Evolutionary conservation across 2,888 invertebrate species (phyloP).

Genomic region (Ptychoptera contaminata): DNA sequence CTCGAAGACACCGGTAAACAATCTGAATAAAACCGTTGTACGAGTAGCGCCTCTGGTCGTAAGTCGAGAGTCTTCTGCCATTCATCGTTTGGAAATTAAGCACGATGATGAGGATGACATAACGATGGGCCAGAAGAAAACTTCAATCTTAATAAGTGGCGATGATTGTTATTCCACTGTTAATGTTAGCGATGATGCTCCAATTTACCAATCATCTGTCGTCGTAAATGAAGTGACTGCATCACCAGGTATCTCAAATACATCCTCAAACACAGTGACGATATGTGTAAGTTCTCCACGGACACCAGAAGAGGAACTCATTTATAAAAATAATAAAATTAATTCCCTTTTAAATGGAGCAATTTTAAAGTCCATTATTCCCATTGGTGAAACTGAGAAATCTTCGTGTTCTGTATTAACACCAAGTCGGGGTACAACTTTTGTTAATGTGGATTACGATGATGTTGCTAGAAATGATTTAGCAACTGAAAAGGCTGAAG

Average conservation of each 20-base stretch:
- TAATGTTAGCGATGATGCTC: conserved; percentile 51
- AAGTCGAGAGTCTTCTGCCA: conserved; percentile 24
- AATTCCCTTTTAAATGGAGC: conserved; percentile 22
- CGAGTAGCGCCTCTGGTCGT: conserved; percentile 24
- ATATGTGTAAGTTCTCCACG: conserved; percentile 34
- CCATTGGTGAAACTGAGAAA: conserved; percentile 20
- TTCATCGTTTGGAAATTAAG: conserved; percentile 38
- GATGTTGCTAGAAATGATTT: conserved; percentile 10
- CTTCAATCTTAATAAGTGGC: conserved; percentile 58
- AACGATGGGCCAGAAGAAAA: conserved; percentile 35
- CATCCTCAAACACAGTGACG: conserved; percentile 42
- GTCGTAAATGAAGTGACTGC: conserved; percentile 46
- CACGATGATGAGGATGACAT: conserved; percentile 35
- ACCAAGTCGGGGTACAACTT: conserved; percentile 21
- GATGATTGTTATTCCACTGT: conserved; percentile 62
- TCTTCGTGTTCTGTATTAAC: not conserved
- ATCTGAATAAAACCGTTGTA: conserved; percentile 29
- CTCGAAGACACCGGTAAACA: not conserved
- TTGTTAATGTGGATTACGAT: conserved; percentile 26
- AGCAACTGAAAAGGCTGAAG: not conserved
- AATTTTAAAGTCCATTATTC: conserved; percentile 29
- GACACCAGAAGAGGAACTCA: conserved; percentile 21
- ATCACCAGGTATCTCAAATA: conserved; percentile 31
- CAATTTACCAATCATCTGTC: conserved; percentile 56
- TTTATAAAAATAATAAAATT: conserved; percentile 26